Evolutionary conservation across 2,797 vertebrate species (phyloP), one percentile per base, ranked within the genome.

Genomic region (Prunella strophiata): DNA sequence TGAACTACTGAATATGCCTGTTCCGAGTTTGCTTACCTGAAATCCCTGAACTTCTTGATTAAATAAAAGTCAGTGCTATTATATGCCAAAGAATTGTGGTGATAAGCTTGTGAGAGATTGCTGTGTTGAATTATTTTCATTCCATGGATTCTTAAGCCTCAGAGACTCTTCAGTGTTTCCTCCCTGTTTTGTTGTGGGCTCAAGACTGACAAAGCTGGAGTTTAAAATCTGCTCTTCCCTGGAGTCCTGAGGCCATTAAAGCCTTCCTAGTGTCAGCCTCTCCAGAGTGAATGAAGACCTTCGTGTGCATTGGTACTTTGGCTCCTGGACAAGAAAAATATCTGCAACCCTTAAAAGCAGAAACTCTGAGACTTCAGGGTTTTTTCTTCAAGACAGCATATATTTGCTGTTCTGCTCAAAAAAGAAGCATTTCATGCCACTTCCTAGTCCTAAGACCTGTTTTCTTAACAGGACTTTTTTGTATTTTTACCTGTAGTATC

Each of bases 101-200:
- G 62, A 68, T 91, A 61, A 78, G 54, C 82, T 84, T 18, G 8
- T 54, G 62, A 81, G 75, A 83, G 47, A 71, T 77, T 8, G 2
- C n/a, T 52, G 34, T 27, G 10, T 66, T 85, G 47, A 86, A 86
- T 92, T 88, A 51, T 90, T 94, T 94, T 91, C 47, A 75, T 96
- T 96, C 94, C 62, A 19, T 59, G 51, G n/a, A 86, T 93, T 93
- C 70, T 61, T 88, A 72, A 91, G 48, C 66, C 1, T 3, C 26
- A 34, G 58, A 88, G 27, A 63, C 54, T 77, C 79, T 73, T 52
- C 47, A 58, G 18, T 1, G 1, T 88, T 90, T 86, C 43, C 16
- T 90, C n/a, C 13, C 19, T 5, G 3, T 14, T 83, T 59, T 62
- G 15, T 27, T 8, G 2, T 51, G 66, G 36, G 19, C 54, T 55